Base-by-base conservation (phyloP, 2,888 invertebrate genomes). In the Tiliacea aurago region DNA sequence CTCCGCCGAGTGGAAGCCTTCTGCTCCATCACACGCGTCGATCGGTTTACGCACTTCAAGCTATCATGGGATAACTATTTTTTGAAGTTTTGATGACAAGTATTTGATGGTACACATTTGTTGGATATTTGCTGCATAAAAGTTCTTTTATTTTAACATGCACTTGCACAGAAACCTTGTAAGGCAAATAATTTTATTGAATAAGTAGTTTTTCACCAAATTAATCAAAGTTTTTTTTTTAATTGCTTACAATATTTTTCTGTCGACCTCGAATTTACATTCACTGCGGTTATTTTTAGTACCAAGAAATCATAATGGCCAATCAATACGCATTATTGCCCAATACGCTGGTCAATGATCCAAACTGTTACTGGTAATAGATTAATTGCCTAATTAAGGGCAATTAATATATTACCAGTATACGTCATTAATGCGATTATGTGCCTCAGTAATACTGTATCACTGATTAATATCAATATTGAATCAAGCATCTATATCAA, bases 1-100 rank as follows among this genome's bases (percentile, higher is more conserved):
- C 95, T 95, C 88, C 88, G 87, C 81, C 91, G 92, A 94, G 94
- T 84, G 91, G 95, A 95, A 95, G 88, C 81, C 86, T 94, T 95
- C 94, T 93, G 93, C 95, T 93, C 86, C 92, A 95, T 94, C 91
- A 91, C 90, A 86, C 93, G 87, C 89, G 88, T 87, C 90, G 87
- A 89, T 90, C 87, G 86, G 71, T 76, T 78, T 75, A 90, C 90
- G 90, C 90, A 90, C 87, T 87, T 80, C 59, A 76, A 75, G 63
- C 79, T 76, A 65, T 55, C 37, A 49, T 20, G 64, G 63, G 47
- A 71, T 37, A 67, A 73, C 65, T 41, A 68, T 84, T 76, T 79
- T 76, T 70, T 69, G n/a, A 63, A 10, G 1, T 47, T 78, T 78
- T 51, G 1, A 7, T 0, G 28, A 5, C 33, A 63, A 56, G 41